phyloP scores from a whole-genome alignment of 2,797 vertebrate genomes.

The Sphenodon punctatus region DNA sequence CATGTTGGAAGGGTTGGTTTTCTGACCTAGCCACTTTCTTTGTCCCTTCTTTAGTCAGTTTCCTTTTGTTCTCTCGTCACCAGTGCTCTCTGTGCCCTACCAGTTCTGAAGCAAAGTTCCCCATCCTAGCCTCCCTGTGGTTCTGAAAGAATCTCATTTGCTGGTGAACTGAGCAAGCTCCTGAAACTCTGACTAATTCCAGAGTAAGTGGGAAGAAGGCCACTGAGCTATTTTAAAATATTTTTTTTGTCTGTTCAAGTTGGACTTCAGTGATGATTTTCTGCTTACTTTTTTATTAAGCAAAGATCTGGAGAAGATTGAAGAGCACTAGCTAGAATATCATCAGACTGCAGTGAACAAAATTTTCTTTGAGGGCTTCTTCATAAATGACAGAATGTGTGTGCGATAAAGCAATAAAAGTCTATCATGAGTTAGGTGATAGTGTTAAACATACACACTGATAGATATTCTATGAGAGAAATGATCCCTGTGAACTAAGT shows the following conservation, averaged over 20 bases:
- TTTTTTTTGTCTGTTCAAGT: background rate
- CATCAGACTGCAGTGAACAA: too few species aligned
- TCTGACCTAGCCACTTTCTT: background rate
- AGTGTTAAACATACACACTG: too few species aligned
- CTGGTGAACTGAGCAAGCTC: background rate
- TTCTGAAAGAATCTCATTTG: background rate
- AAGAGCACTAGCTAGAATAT: too few species aligned
- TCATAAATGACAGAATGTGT: background rate
- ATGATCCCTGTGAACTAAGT: too few species aligned
- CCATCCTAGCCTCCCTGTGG: background rate
- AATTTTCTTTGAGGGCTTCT: background rate
- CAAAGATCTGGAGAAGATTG: too few species aligned
- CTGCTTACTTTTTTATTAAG: too few species aligned
- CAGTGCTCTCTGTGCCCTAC: background rate
- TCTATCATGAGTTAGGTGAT: too few species aligned
- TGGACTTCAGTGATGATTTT: too few species aligned
- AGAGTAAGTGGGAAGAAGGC: fast-evolving
- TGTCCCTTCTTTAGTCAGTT: background rate
- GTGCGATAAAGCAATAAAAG: background rate
- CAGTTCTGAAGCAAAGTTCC: background rate
- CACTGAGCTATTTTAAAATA: background rate
- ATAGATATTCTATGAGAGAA: too few species aligned
- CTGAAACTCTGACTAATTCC: background rate
- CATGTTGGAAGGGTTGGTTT: too few species aligned
- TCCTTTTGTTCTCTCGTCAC: background rate